Evolutionary conservation across 2,888 invertebrate species (phyloP).

Genomic region (Tridacna gigas): DNA sequence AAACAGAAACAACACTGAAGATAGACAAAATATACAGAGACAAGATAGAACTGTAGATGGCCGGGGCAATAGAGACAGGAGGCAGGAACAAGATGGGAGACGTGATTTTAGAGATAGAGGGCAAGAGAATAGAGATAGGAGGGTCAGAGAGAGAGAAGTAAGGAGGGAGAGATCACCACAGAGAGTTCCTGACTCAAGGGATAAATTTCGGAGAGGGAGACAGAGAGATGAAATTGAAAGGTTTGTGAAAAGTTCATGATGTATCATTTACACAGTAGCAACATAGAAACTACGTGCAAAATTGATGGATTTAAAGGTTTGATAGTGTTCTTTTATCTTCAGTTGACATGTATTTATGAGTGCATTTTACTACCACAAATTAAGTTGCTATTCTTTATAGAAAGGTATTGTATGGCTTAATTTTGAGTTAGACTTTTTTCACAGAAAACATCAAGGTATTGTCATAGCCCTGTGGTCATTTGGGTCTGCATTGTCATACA

Average conservation of each 20-base stretch:
- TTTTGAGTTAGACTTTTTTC: too few species aligned
- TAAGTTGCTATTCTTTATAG: too few species aligned
- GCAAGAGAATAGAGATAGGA: conserved; percentile 29
- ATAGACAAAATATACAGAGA: conserved; percentile 20
- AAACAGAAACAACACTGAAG: conserved; percentile 24
- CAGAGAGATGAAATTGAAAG: conserved; percentile 39
- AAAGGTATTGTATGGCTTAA: too few species aligned
- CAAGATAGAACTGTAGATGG: neutral
- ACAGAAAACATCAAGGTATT: too few species aligned
- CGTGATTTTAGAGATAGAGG: conserved; percentile 19
- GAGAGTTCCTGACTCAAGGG: conserved; percentile 16
- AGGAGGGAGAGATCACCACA: conserved; percentile 4
- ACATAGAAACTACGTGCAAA: too few species aligned
- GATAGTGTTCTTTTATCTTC: too few species aligned
- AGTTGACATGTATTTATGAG: too few species aligned
- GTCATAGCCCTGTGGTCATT: too few species aligned
- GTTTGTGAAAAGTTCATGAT: neutral
- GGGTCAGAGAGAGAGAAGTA: conserved; percentile 38
- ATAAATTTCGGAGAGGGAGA: conserved; percentile 33
- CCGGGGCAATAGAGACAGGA: neutral
- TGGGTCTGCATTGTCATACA: too few species aligned
- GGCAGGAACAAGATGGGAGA: conserved; percentile 18
- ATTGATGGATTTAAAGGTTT: too few species aligned
- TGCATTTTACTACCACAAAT: too few species aligned
- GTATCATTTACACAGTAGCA: too few species aligned